A percentile compares a stretch with the other conserved stretches of the same genome.
Conservation (phyloP, 2,113 vertebrate species). For the Mustela nigripes region DNA sequence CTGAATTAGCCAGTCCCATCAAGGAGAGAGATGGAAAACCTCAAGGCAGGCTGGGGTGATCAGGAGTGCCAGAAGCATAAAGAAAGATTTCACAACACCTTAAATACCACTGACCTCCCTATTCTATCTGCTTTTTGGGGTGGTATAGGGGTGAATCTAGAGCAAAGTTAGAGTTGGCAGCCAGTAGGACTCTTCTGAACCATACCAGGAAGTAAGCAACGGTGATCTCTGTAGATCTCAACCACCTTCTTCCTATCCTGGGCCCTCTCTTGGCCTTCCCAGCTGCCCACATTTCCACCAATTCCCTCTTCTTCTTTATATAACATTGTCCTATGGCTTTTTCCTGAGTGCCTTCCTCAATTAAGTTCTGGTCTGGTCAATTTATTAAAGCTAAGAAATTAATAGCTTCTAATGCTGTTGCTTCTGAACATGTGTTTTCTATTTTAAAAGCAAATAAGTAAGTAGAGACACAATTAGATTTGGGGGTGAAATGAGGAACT, state of each 20-base stretch:
- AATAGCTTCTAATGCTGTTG: slow-evolving; percentile 51
- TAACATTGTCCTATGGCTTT: not conserved
- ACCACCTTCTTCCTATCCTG: not conserved
- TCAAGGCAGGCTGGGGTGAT: not conserved
- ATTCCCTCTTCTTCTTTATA: not conserved
- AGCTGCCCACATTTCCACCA: not conserved
- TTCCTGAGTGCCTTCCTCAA: slow-evolving; percentile 13
- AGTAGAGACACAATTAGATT: slow-evolving; percentile 14
- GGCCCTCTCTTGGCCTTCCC: not conserved
- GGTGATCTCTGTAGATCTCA: not conserved
- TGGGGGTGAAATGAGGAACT: not conserved
- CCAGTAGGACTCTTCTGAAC: not conserved
- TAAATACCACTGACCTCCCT: not conserved
- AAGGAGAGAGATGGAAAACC: not conserved
- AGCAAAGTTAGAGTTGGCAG: not conserved
- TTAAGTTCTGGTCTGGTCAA: slow-evolving; percentile 78
- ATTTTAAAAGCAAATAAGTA: slow-evolving; percentile 19
- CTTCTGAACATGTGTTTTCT: slow-evolving; percentile 54
- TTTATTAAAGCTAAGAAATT: slow-evolving; percentile 76
- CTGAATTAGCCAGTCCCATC: not conserved
- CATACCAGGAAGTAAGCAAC: not conserved
- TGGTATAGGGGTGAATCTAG: not conserved
- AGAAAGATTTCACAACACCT: not conserved
- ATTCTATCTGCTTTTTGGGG: not conserved
- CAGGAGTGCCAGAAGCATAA: not conserved